Evolutionary conservation across 1,140 invertebrate genomes (phyloP).

Genomic region (Drosophila mayri): DNA sequence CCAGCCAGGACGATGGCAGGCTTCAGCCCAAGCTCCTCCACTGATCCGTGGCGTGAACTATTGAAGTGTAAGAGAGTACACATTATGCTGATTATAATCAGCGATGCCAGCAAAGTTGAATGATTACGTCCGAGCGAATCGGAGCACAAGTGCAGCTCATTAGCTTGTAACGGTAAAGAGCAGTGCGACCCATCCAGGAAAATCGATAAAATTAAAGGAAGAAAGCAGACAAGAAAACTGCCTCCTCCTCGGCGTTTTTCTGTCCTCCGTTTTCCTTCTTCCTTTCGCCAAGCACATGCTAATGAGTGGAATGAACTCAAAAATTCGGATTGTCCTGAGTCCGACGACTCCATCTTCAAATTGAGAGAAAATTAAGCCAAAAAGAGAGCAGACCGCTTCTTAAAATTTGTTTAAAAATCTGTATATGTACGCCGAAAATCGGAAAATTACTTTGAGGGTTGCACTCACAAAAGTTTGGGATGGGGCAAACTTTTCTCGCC

Average conservation of each 20-base stretch:
- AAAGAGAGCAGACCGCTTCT: slow-evolving; percentile 27
- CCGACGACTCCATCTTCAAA: slow-evolving; percentile 34
- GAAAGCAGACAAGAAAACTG: slow-evolving; percentile 23
- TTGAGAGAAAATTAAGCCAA: slow-evolving; percentile 34
- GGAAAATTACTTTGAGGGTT: slow-evolving; percentile 51
- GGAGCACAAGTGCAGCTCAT: slow-evolving; percentile 70
- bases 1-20: slow-evolving; percentile 22
- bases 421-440: slow-evolving; percentile 28
- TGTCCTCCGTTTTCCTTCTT: slow-evolving; percentile 9
- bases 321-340: slow-evolving; percentile 36
- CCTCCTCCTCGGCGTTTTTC: not conserved
- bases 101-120: slow-evolving; percentile 52
- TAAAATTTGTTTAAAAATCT: slow-evolving; percentile 51
- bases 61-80: slow-evolving; percentile 83
- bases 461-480: slow-evolving; percentile 14
- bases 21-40: slow-evolving; percentile 30
- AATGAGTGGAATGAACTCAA: slow-evolving; percentile 78
- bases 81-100: slow-evolving; percentile 82
- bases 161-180: slow-evolving; percentile 59
- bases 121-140: slow-evolving; percentile 42
- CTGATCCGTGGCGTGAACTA: slow-evolving; percentile 79
- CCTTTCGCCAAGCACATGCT: slow-evolving; percentile 52
- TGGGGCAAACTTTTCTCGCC: slow-evolving; percentile 24
- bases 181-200: slow-evolving; percentile 41
- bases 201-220: slow-evolving; percentile 82